phyloP scores from a whole-genome alignment of 2,888 invertebrate genomes.

The Cancer borealis region DNA sequence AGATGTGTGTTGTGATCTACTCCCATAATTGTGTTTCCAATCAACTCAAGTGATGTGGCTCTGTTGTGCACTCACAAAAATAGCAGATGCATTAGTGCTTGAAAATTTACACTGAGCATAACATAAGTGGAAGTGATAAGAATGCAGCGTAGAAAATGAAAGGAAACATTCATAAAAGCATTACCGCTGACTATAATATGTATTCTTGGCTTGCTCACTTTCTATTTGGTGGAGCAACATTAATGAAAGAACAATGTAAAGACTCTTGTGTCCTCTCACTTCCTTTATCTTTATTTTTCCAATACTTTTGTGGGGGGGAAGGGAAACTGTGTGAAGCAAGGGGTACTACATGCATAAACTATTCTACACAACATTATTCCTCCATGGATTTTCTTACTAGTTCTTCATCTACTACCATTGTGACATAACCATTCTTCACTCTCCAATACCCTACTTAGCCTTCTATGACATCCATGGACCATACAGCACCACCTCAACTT shows the following conservation, averaged over 20 bases:
- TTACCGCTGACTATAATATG: background rate
- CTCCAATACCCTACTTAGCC: background rate
- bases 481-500: background rate
- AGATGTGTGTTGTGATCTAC: slow-evolving; percentile 28
- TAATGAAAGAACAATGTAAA: slow-evolving; percentile 18
- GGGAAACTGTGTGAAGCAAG: background rate
- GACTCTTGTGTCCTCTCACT: slow-evolving; percentile 6
- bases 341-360: background rate
- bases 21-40: slow-evolving; percentile 25
- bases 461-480: background rate
- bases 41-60: slow-evolving; percentile 25
- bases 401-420: background rate
- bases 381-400: background rate
- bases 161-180: slow-evolving; percentile 32
- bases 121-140: slow-evolving; percentile 35
- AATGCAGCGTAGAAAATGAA: background rate
- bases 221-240: slow-evolving; percentile 7
- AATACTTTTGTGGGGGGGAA: background rate
- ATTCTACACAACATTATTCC: background rate
- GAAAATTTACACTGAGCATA: slow-evolving; percentile 15
- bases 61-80: slow-evolving; percentile 22
- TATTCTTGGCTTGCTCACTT: slow-evolving; percentile 14
- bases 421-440: background rate
- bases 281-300: background rate
- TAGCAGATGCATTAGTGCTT: slow-evolving; percentile 34